A percentile compares a stretch with the other conserved stretches of the same genome.
phyloP scores from a whole-genome alignment of 2,113 vertebrate genomes.

The Xiphias gladius region DNA sequence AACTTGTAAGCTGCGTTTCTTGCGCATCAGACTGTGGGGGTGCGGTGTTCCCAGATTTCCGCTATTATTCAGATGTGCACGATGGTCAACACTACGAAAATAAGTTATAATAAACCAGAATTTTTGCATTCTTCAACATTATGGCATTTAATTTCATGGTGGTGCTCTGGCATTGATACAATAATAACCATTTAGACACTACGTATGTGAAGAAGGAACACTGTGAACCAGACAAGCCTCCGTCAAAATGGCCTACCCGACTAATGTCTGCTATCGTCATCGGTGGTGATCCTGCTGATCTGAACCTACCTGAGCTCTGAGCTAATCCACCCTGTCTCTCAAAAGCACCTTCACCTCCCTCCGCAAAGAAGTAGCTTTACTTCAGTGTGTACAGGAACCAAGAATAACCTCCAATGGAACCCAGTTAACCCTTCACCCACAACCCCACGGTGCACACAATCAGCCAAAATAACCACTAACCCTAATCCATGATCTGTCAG shows the following conservation, averaged over 20 bases:
- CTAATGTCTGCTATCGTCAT: slow-evolving; percentile 55
- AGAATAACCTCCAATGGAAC: slow-evolving; percentile 55
- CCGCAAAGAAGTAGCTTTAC: slow-evolving; percentile 63
- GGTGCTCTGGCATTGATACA: neutral
- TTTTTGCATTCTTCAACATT: neutral
- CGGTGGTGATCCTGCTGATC: slow-evolving; percentile 51
- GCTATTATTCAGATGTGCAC: neutral
- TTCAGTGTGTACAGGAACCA: slow-evolving; percentile 32
- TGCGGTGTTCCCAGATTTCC: neutral
- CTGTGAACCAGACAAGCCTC: slow-evolving; percentile 16
- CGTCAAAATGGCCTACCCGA: neutral
- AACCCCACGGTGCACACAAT: slow-evolving; percentile 41
- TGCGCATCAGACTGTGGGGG: too few relatives aligned
- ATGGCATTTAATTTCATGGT: neutral
- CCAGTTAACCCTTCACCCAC: slow-evolving; percentile 62
- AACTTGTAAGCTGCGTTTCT: too few relatives aligned
- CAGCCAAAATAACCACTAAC: slow-evolving; percentile 64
- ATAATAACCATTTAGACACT: neutral
- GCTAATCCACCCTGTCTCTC: slow-evolving; percentile 54
- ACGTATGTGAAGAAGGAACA: neutral
- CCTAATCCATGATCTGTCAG: slow-evolving; percentile 58
- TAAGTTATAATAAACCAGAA: neutral
- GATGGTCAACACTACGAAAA: neutral
- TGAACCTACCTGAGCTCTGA: slow-evolving; percentile 45
- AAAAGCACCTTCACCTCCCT: slow-evolving; percentile 35